A percentile compares a stretch with the other conserved stretches of the same genome.
These are phyloP conservation scores for Epinephelus coioides DNA, from an alignment of 2,797 vertebrate genomes.

Conservation along the genomic window DNA sequence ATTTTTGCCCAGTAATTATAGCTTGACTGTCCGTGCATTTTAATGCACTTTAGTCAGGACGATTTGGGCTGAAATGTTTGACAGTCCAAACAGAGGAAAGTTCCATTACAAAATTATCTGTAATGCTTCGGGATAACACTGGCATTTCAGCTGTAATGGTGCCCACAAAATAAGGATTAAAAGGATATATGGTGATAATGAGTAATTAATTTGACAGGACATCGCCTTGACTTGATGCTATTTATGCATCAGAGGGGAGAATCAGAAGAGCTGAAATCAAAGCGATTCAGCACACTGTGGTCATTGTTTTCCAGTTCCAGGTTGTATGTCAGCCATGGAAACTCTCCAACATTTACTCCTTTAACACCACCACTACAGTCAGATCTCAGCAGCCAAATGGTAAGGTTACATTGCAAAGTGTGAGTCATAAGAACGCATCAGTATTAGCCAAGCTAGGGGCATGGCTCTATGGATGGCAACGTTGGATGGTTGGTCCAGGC, in stretches of 20 bases:
- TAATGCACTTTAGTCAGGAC: slow-evolving; percentile 76
- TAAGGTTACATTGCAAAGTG: no score
- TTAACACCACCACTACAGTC: no score
- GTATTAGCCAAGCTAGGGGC: no score
- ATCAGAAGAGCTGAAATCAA: slow-evolving; percentile 41
- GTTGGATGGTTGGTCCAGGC: no score
- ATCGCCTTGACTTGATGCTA: slow-evolving; percentile 50
- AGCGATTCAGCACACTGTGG: no score
- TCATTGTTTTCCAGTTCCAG: no score
- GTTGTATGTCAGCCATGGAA: no score
- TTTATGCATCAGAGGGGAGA: slow-evolving; percentile 52
- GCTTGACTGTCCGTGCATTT: slow-evolving; percentile 78
- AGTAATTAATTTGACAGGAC: slow-evolving; percentile 65
- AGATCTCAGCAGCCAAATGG: no score
- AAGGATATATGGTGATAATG: slow-evolving; percentile 61
- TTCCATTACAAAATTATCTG: slow-evolving; percentile 59
- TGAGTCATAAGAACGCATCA: no score
- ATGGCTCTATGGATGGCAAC: no score
- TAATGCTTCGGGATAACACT: slow-evolving; percentile 63
- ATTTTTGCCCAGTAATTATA: slow-evolving; percentile 85
- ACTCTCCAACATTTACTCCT: no score
- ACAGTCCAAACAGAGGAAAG: slow-evolving; percentile 65
- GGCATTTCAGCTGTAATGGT: slow-evolving; percentile 57
- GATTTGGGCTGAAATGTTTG: slow-evolving; percentile 67
- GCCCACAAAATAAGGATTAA: slow-evolving; percentile 68